A percentile compares a stretch with the other conserved stretches of the same genome.
phyloP scores from a whole-genome alignment of 2,113 vertebrate genomes.

The Phalacrocorax pelagicus region DNA sequence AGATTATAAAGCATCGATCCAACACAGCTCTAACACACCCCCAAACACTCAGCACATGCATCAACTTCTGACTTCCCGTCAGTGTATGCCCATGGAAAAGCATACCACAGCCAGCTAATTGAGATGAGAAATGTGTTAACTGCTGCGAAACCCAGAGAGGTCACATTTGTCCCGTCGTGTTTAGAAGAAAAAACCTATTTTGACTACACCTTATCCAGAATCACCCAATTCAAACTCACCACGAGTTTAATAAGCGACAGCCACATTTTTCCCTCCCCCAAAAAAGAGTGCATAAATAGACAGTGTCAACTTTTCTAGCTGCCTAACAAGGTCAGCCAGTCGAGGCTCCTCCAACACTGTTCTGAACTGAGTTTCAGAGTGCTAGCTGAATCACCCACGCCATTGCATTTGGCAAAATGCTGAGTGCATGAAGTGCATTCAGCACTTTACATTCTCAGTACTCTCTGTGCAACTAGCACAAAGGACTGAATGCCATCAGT shows the following conservation, averaged over 20 bases:
- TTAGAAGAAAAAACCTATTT: background rate
- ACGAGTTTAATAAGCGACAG: background rate
- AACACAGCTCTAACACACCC: background rate
- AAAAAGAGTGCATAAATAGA: background rate
- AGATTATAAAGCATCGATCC: background rate
- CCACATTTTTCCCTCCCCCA: too few relatives aligned
- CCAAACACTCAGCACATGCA: background rate
- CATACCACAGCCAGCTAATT: background rate
- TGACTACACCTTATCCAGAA: background rate
- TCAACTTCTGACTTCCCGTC: background rate
- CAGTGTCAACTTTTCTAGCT: background rate
- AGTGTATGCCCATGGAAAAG: fast-evolving
- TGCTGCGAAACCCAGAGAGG: background rate
- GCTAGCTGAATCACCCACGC: background rate
- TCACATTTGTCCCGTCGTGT: background rate
- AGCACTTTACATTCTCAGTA: background rate
- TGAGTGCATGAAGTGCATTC: background rate
- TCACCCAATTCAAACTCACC: background rate
- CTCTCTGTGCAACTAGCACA: background rate
- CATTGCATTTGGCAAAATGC: background rate
- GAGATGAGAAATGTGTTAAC: background rate
- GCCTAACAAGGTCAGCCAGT: background rate
- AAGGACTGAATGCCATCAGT: background rate
- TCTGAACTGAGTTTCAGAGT: background rate
- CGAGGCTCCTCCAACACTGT: background rate